These are phyloP conservation scores for Meliscaeva auricollis DNA, from an alignment of 2,888 invertebrate species.

Conservation along the genomic window DNA sequence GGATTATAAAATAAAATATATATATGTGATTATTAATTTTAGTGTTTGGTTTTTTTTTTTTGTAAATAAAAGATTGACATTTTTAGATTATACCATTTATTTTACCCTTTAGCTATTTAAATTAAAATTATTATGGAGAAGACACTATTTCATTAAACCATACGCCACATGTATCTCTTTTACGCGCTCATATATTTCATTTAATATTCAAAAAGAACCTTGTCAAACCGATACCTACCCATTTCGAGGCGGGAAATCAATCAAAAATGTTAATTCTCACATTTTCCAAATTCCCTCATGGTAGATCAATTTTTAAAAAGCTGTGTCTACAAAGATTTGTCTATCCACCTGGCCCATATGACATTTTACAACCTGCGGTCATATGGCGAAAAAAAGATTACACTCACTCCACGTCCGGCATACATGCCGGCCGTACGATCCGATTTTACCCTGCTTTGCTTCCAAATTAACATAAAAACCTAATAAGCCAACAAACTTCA, in stretches of 20 bases:
- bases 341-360: constrained; percentile 48
- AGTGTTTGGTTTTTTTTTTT: constrained; percentile 26
- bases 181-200: not conserved
- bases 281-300: constrained; percentile 52
- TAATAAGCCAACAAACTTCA: constrained; percentile 46
- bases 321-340: constrained; percentile 18
- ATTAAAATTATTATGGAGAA: not conserved
- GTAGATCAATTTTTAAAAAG: constrained; percentile 13
- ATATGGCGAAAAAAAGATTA: constrained; percentile 56
- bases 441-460: not conserved
- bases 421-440: not conserved
- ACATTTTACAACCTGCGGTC: constrained; percentile 54
- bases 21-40: constrained; percentile 43
- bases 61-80: constrained; percentile 21
- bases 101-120: constrained; percentile 11
- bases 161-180: constrained; percentile 47
- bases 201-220: not conserved
- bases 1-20: not conserved
- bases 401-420: not conserved
- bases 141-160: constrained; percentile 42
- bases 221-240: constrained; percentile 9
- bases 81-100: constrained; percentile 25
- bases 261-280: constrained; percentile 63
- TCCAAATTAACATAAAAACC: constrained; percentile 60
- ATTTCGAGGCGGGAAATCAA: constrained; percentile 47